Evolutionary conservation across 92 coral and sea anemone genomes (phyloP).

Genomic region (Palythoa heliodiscus): DNA sequence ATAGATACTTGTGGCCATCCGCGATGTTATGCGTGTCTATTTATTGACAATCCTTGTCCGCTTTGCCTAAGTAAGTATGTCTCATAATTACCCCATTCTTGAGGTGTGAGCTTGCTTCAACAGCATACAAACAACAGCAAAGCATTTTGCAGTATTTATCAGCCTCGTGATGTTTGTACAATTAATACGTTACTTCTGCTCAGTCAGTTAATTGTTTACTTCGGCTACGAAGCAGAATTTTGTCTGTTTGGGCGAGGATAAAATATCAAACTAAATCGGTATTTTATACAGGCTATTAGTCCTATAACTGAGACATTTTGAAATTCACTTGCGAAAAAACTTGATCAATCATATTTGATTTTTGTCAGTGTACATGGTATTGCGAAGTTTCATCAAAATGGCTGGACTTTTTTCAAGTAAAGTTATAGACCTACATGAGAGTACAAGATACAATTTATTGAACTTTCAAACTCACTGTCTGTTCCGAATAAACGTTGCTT

Average conservation of each 20-base stretch:
- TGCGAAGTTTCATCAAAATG: no score
- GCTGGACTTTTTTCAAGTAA: background rate
- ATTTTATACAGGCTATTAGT: no score
- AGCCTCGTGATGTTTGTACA: background rate
- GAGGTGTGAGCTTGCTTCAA: background rate
- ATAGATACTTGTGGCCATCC: constrained; percentile 99
- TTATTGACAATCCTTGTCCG: constrained; percentile 87
- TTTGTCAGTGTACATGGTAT: background rate
- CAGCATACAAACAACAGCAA: constrained; percentile 1
- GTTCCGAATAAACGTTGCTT: no score
- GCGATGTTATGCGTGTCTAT: constrained; percentile 88
- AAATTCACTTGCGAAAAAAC: no score
- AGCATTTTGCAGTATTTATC: background rate
- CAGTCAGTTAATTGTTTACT: background rate
- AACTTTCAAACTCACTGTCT: background rate
- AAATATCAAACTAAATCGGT: background rate
- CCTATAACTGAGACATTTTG: no score
- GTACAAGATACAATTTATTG: no score
- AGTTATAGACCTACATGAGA: background rate
- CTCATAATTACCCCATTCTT: background rate
- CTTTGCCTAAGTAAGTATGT: constrained; percentile 86
- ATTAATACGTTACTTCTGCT: background rate
- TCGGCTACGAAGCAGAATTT: background rate
- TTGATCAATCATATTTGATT: background rate
- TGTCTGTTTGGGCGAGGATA: background rate